Conservation (phyloP, 2,888 invertebrate genomes). For the Parnassius apollo region DNA sequence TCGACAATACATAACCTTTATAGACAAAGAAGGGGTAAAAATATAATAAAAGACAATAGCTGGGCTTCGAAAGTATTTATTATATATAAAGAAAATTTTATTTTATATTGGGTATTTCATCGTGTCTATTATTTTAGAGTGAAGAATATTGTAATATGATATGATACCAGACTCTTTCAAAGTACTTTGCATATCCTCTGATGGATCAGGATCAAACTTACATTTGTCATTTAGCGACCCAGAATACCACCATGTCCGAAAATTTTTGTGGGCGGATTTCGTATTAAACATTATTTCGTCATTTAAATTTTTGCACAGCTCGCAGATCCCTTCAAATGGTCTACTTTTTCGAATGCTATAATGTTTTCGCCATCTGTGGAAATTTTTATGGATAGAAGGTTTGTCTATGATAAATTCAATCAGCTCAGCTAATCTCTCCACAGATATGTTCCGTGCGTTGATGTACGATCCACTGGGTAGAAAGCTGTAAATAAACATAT, state of each 20-base stretch:
- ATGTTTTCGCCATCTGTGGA: constrained; percentile 52
- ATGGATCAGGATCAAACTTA: constrained; percentile 12
- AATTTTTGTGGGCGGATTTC: constrained; percentile 40
- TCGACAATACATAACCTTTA: constrained; percentile 23
- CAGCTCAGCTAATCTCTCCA: constrained; percentile 45
- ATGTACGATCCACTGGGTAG: constrained; percentile 63
- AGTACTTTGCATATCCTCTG: not conserved
- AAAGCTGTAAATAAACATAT: constrained; percentile 46
- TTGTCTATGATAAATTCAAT: constrained; percentile 47
- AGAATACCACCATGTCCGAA: constrained; percentile 63
- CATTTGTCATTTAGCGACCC: constrained; percentile 40
- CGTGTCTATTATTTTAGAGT: not conserved
- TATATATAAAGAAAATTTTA: not conserved
- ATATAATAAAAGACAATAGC: constrained; percentile 7
- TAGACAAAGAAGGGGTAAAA: constrained; percentile 22
- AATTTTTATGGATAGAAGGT: constrained; percentile 44
- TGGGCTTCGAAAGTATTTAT: not conserved
- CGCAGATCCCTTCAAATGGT: constrained; percentile 48
- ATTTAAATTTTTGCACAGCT: constrained; percentile 54
- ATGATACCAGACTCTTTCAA: constrained; percentile 15
- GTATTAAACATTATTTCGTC: constrained; percentile 34
- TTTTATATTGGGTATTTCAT: not conserved
- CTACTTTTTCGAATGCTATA: constrained; percentile 47
- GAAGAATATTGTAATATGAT: constrained; percentile 11
- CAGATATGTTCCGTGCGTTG: constrained; percentile 37